Evolutionary conservation across 2,113 vertebrate species (phyloP).

Genomic region (Ophthalmolycus amberensis): DNA sequence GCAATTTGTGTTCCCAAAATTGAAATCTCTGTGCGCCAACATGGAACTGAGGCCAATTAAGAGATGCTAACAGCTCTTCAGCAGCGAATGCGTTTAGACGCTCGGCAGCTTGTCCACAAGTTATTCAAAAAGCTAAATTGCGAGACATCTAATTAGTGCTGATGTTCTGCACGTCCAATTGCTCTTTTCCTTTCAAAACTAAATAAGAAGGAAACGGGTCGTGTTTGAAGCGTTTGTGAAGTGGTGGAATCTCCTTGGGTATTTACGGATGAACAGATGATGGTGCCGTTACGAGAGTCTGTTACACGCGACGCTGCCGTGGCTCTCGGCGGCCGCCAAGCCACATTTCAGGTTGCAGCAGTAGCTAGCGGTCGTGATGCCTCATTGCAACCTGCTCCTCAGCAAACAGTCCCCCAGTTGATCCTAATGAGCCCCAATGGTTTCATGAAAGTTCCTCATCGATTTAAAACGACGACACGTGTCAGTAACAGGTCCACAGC

Average conservation of each 20-base stretch:
- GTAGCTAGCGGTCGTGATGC: conserved; percentile 65
- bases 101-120: not conserved
- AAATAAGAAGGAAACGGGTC: not conserved
- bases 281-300: not conserved
- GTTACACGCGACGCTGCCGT: conserved; percentile 18
- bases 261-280: conserved; percentile 47
- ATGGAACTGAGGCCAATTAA: conserved; percentile 63
- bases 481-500: conserved; percentile 21
- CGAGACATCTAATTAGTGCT: conserved; percentile 9
- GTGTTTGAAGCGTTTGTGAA: not conserved
- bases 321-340: conserved; percentile 20
- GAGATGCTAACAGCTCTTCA: conserved; percentile 33
- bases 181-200: not conserved
- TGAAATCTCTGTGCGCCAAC: conserved; percentile 34
- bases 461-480: conserved; percentile 18
- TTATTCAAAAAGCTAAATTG: not conserved
- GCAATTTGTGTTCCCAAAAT: conserved; percentile 30
- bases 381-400: conserved; percentile 46
- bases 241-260: not conserved
- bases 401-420: conserved; percentile 7
- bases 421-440: conserved; percentile 8
- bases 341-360: conserved; percentile 68
- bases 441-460: conserved; percentile 26
- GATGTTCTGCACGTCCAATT: not conserved
- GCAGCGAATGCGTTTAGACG: conserved; percentile 12